phyloP scores from a whole-genome alignment of 2,888 invertebrate species.

The Drosophila macrospina region DNA sequence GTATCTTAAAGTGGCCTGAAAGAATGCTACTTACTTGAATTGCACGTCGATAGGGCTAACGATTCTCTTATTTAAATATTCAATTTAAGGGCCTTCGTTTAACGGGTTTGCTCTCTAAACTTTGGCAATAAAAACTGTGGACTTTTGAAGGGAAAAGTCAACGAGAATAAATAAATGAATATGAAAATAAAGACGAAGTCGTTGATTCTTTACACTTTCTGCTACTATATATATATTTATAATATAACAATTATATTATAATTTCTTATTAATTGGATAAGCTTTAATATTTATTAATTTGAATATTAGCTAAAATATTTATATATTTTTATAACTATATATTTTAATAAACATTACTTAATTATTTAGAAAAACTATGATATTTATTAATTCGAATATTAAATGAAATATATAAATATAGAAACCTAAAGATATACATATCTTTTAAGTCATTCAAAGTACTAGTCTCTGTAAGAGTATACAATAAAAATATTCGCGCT shows the following conservation, averaged over 20 bases:
- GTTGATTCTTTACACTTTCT: slow-evolving; percentile 1
- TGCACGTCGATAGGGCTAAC: background rate
- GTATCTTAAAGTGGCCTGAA: slow-evolving; percentile 38
- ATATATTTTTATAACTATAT: too few species aligned
- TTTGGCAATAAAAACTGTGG: slow-evolving; percentile 53
- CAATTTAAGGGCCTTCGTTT: slow-evolving; percentile 16
- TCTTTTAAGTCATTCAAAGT: background rate
- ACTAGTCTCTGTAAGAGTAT: background rate
- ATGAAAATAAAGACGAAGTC: background rate
- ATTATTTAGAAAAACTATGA: too few species aligned
- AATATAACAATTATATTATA: too few species aligned
- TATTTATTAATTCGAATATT: background rate
- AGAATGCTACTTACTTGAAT: slow-evolving; percentile 8
- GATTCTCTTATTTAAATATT: slow-evolving; percentile 24
- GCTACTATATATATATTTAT: background rate
- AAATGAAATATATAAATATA: too few species aligned
- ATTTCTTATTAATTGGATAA: too few species aligned
- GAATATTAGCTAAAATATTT: too few species aligned
- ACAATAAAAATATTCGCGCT: slow-evolving; percentile 27
- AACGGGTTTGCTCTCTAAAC: slow-evolving; percentile 39
- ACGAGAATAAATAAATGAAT: slow-evolving; percentile 4
- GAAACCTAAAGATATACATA: background rate
- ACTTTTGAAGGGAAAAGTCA: slow-evolving; percentile 16
- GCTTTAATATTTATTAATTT: too few species aligned
- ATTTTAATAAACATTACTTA: too few species aligned